Percentiles rank a stretch among this genome's conserved stretches.
phyloP scores from a whole-genome alignment of 2,888 invertebrate species.

The Oligia latruncula region DNA sequence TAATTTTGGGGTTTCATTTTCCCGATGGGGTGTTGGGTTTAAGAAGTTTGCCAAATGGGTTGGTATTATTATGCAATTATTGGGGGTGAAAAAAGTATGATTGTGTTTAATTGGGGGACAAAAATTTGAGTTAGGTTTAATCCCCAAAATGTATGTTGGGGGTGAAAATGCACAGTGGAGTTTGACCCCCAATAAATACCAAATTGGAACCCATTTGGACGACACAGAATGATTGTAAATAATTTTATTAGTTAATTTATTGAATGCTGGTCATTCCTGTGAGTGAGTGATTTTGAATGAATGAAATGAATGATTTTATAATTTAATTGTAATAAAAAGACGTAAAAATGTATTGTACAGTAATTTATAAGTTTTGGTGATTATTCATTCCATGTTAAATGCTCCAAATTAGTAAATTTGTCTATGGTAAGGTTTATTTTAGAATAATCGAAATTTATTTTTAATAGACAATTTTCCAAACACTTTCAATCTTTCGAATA shows the following conservation, averaged over 20 bases:
- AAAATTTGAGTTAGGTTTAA: not conserved
- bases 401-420: constrained; percentile 46
- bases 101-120: constrained; percentile 3
- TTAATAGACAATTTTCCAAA: not conserved
- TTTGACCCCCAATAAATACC: not conserved
- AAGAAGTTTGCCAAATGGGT: constrained; percentile 32
- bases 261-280: constrained; percentile 62
- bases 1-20: constrained; percentile 69
- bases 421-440: constrained; percentile 35
- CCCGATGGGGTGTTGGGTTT: constrained; percentile 29
- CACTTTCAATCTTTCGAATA: not conserved
- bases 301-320: constrained; percentile 49
- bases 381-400: constrained; percentile 63
- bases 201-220: constrained; percentile 48
- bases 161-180: not conserved
- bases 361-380: constrained; percentile 62
- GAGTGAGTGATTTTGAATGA: constrained; percentile 42
- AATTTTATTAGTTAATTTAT: constrained; percentile 65
- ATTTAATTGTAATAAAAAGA: constrained; percentile 50
- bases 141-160: not conserved
- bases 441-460: not conserved
- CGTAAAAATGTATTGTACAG: constrained; percentile 52
- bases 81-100: not conserved
- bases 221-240: constrained; percentile 56
- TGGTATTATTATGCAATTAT: constrained; percentile 29